Evolutionary conservation across 2,888 invertebrate genomes (phyloP), one percentile per base, ranked within the genome.

Genomic region (Nemotelus pantherinus): DNA sequence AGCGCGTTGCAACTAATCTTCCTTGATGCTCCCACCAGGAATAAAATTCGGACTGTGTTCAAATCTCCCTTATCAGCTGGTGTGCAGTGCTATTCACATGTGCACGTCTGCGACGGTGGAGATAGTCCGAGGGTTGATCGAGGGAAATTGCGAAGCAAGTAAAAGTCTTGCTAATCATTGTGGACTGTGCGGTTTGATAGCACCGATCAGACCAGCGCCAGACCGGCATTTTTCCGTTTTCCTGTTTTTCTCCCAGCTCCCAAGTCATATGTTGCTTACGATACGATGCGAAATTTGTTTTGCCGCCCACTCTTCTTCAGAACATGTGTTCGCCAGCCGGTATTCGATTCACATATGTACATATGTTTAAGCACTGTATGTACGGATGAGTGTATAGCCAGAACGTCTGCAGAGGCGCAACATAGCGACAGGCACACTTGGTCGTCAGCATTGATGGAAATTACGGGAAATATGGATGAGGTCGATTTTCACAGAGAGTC

Each of bases 21-120:
- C 10, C 43, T 43, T 41, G 39, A 41, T 44, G 41, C 70, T 5
- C 70, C 10, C 4, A 5, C 4, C 43, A 70, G n/a, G 70, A 53
- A 43, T 55, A 70, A 70, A 70, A 50, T 43, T 70, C 55, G 53
- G 53, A 70, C 48, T 41, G 70, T 53, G 55, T 70, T 67, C 70
- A 55, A 70, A 70, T 70, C 70, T 70, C 7, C 55, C 41, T 70
- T 70, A 70, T 70, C 70, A 70, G 70, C 70, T 53, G 70, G 70
- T 44, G 39, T 70, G 70, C 70, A 70, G 70, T 25, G 50, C 45
- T 50, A 43, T 55, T 53, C 68, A 68, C 68, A 48, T 68, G 53
- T 53, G 53, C 53, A 50, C 53, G 50, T 7, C 7, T 63, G 63
- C 63, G 43, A n/a, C 43, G 41, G 39, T 39, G 39, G 63, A 25